Evolutionary conservation across 2,888 invertebrate species (phyloP), one percentile per base, ranked within the genome.

Genomic region (Digitonthophagus gazella): DNA sequence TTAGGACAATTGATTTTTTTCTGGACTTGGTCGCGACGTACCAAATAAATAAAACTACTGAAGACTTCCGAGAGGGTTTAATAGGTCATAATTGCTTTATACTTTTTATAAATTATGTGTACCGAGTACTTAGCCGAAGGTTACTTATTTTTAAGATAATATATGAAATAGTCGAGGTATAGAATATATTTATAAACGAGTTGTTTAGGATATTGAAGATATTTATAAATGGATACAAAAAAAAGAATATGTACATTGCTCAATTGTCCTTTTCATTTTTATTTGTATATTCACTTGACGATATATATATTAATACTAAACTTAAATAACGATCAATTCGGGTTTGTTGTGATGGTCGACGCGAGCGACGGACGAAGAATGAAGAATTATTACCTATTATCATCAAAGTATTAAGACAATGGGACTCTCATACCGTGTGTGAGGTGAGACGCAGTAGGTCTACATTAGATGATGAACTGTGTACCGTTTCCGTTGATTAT

Each of bases 41-140:
- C 28, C 28, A 44, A 44, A 44, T 44, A 11, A 44, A 44, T 44
- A 44, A 44, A 44, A 44, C 28, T 44, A 44, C 28, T 44, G 28
- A 44, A 44, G 61, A 69, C 64, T 61, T 20, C 56, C 67, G 28
- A 44, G 28, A 44, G 3, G 28, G 69, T 73, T 76, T 75, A 74
- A 72, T 75, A 74, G 77, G 64, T 71, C 65, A 69, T 77, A 78
- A 80, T 80, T 81, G 83, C 82, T 83, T 82, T 82, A 80, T 82
- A 82, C 82, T 81, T 82, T 82, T 82, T 82, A 81, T 82, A 82
- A 69, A 80, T 76, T 78, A 74, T 77, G 75, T 78, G 76, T 70
- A 58, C 55, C 28, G 61, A 56, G 3, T 73, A 79, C 74, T 74
- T 79, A 80, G 79, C 76, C 78, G 79, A 80, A 80, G 78, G 79